Evolutionary conservation across 2,797 vertebrate species (phyloP).

Genomic region (Sarcoramphus papa): DNA sequence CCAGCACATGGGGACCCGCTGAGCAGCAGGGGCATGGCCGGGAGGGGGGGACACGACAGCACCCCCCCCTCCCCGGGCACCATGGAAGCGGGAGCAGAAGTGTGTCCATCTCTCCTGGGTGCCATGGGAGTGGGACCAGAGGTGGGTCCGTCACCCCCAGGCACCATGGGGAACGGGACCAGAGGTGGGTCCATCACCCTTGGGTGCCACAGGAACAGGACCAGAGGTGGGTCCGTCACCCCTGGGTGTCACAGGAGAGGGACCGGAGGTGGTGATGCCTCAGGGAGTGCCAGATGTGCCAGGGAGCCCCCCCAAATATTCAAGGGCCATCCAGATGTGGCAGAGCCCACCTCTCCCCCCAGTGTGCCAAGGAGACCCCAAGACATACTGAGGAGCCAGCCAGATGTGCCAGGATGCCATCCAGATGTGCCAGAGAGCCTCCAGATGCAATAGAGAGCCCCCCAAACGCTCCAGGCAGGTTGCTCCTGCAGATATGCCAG

Average conservation of each 20-base stretch:
- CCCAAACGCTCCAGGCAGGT: too few relatives aligned
- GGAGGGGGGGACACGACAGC: too few relatives aligned
- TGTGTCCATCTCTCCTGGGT: too few relatives aligned
- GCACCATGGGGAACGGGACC: too few relatives aligned
- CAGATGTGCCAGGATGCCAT: not conserved
- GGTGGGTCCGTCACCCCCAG: not conserved
- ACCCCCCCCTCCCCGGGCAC: too few relatives aligned
- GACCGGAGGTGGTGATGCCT: not conserved
- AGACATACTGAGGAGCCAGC: too few relatives aligned
- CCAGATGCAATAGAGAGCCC: not conserved
- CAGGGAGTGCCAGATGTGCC: not conserved
- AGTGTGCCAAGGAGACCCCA: rapidly evolving
- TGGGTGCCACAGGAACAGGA: too few relatives aligned
- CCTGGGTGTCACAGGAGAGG: not conserved
- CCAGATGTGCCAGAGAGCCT: not conserved
- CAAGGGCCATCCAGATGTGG: not conserved
- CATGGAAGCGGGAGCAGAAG: too few relatives aligned
- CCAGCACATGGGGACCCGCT: rapidly evolving
- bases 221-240: not conserved
- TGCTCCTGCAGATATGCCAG: not conserved
- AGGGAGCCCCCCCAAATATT: rapidly evolving
- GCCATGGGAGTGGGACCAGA: not conserved
- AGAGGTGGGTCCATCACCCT: too few relatives aligned
- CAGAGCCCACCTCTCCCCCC: too few relatives aligned
- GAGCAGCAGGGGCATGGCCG: rapidly evolving